Percentiles rank a stretch among this genome's conserved stretches.
phyloP scores from a whole-genome alignment of 2,113 vertebrate genomes.

The Fregata magnificens region DNA sequence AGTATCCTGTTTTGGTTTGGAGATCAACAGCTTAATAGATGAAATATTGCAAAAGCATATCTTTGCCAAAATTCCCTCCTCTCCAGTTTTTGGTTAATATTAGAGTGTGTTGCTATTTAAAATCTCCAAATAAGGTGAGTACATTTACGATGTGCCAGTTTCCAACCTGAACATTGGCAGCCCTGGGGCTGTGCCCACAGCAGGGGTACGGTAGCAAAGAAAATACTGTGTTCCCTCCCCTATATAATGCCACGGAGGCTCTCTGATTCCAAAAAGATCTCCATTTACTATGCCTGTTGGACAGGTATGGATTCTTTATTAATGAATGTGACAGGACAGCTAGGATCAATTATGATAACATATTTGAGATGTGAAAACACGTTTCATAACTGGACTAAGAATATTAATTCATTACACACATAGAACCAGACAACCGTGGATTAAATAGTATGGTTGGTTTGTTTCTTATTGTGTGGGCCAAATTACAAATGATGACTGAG shows the following conservation, averaged over 20 bases:
- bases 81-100: background rate
- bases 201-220: background rate
- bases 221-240: background rate
- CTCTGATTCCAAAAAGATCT: background rate
- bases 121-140: background rate
- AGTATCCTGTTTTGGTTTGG: background rate
- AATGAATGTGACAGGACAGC: background rate
- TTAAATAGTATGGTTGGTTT: background rate
- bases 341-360: background rate
- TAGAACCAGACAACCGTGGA: background rate
- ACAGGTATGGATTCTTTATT: background rate
- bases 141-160: background rate
- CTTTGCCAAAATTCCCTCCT: background rate
- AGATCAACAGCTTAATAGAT: background rate
- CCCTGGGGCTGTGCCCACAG: background rate
- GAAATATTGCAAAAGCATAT: background rate
- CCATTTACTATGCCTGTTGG: background rate
- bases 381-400: background rate
- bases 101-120: background rate
- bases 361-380: background rate
- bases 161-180: background rate
- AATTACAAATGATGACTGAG: background rate
- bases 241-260: background rate
- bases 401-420: background rate
- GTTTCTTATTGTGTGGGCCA: background rate